Conservation (phyloP, 1,140 invertebrate species). For the Bombus difficillimus region DNA sequence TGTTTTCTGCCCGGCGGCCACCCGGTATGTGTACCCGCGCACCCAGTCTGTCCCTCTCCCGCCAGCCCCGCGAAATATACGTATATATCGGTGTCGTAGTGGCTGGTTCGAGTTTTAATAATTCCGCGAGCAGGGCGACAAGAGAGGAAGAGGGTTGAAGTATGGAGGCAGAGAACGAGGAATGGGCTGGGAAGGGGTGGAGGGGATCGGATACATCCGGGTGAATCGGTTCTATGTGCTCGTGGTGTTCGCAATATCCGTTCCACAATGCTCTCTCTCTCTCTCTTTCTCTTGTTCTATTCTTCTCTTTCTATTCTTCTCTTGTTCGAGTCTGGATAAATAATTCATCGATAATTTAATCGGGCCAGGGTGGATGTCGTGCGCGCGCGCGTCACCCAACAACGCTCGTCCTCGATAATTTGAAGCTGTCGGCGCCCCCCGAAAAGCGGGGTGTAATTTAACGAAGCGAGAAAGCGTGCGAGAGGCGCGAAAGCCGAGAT, state of each 20-base stretch:
- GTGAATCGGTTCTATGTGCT: slow-evolving; percentile 39
- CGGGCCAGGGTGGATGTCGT: neutral
- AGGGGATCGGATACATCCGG: slow-evolving; percentile 48
- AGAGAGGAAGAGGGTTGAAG: slow-evolving; percentile 53
- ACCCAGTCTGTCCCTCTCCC: neutral
- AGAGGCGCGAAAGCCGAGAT: slow-evolving; percentile 8
- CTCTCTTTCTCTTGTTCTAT: neutral
- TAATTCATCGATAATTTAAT: slow-evolving; percentile 71
- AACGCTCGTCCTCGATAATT: neutral
- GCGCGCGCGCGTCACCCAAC: neutral
- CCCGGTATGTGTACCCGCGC: slow-evolving; percentile 58
- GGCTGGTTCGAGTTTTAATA: slow-evolving; percentile 71
- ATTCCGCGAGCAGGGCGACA: slow-evolving; percentile 62
- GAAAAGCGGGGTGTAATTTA: neutral
- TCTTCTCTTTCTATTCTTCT: neutral
- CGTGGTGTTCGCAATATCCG: slow-evolving; percentile 59
- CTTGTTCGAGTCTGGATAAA: slow-evolving; percentile 60
- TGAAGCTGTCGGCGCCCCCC: neutral
- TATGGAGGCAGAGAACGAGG: neutral
- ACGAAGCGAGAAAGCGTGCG: slow-evolving; percentile 27
- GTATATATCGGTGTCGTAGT: slow-evolving; percentile 59
- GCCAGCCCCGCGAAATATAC: slow-evolving; percentile 23
- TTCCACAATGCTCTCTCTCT: slow-evolving; percentile 6
- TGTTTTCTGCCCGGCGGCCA: slow-evolving; percentile 72
- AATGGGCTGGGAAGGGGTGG: neutral